phyloP scores from a whole-genome alignment of 2,888 invertebrate genomes.

The Sphinx pinastri region DNA sequence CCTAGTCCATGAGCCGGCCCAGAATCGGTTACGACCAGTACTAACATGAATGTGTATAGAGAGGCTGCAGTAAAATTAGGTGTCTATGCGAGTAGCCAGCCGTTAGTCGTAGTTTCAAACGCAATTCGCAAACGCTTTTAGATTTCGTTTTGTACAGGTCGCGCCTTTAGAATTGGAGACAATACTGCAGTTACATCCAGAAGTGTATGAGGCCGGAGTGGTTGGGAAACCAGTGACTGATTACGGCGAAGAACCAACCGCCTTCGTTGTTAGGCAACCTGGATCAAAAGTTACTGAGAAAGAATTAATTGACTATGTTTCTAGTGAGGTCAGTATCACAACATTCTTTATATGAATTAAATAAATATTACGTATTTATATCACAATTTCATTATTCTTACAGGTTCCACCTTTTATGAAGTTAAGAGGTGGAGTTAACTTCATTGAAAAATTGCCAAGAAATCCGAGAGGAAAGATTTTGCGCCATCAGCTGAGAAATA shows the following conservation, averaged over 20 bases:
- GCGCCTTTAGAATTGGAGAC: constrained; percentile 94
- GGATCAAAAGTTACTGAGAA: constrained; percentile 77
- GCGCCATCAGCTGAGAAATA: constrained; percentile 81
- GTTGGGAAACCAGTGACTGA: constrained; percentile 88
- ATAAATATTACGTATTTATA: background rate
- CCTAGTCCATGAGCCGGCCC: constrained; percentile 1
- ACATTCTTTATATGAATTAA: background rate
- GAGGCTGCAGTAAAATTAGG: constrained; percentile 22
- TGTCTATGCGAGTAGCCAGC: constrained; percentile 10
- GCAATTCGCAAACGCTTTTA: constrained; percentile 1
- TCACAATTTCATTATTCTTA: constrained; percentile 37
- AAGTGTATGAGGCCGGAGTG: constrained; percentile 90
- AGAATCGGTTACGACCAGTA: background rate
- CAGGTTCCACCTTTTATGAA: constrained; percentile 85
- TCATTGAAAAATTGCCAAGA: constrained; percentile 87
- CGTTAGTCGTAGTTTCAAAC: constrained; percentile 16
- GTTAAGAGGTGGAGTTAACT: constrained; percentile 87
- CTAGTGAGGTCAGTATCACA: constrained; percentile 51
- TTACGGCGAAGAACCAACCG: constrained; percentile 88
- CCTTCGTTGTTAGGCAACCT: constrained; percentile 87
- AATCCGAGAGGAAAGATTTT: constrained; percentile 88
- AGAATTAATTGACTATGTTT: constrained; percentile 83
- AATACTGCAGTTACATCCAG: constrained; percentile 87
- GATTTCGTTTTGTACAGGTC: constrained; percentile 64
- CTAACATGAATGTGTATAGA: constrained; percentile 19